Base-by-base conservation (phyloP, 2,113 vertebrate species). In the zebrafish (Danio rerio) region DNA sequence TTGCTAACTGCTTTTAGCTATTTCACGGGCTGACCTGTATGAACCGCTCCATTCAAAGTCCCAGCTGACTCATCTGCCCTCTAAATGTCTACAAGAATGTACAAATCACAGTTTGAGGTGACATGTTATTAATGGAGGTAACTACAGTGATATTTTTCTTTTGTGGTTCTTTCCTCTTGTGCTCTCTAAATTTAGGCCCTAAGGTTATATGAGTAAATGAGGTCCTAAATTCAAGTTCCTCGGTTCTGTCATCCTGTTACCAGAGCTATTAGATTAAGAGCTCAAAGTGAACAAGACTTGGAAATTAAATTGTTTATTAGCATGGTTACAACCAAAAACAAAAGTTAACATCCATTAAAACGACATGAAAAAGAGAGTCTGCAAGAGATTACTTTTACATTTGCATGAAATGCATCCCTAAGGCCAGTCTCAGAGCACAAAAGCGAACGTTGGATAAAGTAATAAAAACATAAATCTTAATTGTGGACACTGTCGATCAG, bases 91-190 rank as follows among this genome's bases (percentile, higher is more conserved):
- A 71, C 16, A 72, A 63, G 50, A 59, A 47, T 1, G 7, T 42
- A 78, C 61, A 31, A 77, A 68, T 42, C 72, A 47, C 78, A 40
- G 56, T 76, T 74, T 71, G 40, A 52, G 49, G 66, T 78, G 68
- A 68, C 69, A 74, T 75, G 78, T 50, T 82, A 82, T 85, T 82
- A 82, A 82, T 53, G 5, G 4, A 2, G 42, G 13, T 42, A 78
- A 77, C 76, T 11, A 50, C 12, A 12, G 84, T 66, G 7, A 62
- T 21, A 53, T 78, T 65, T 85, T 56, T 42, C 40, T 3, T 43
- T 56, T 31, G 43, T 12, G 15, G 70, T 52, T 66, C 71, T 42
- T 73, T 45, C 15, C 62, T 74, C n/a, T 12, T 59, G 53, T 59
- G 40, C 4, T 15, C 61, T 69, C 20, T 82, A 68, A 82, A 79